Percentiles rank a stretch among this genome's conserved stretches.
These are phyloP conservation scores for Sciurus niger DNA, from an alignment of 2,113 vertebrate species.

Conservation along the genomic window DNA sequence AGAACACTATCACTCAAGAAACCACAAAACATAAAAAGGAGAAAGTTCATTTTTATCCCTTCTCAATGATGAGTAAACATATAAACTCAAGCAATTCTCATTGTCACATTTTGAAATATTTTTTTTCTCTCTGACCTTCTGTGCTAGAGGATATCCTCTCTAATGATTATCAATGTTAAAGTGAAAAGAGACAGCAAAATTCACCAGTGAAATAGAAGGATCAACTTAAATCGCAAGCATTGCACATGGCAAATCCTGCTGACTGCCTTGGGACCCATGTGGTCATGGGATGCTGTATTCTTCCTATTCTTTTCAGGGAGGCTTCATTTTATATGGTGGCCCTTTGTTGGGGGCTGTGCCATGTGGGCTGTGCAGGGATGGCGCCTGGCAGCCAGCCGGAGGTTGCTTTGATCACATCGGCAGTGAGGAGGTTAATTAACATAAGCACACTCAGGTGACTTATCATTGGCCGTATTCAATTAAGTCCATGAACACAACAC, in stretches of 20 bases:
- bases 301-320: not conserved
- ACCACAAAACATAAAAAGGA: conserved; percentile 53
- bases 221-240: not conserved
- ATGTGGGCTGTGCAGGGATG: too few relatives aligned
- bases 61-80: conserved; percentile 14
- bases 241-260: not conserved
- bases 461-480: too few relatives aligned
- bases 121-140: conserved; percentile 63
- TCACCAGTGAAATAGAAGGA: not conserved
- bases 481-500: too few relatives aligned
- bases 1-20: conserved; percentile 55
- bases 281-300: not conserved
- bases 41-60: conserved; percentile 62
- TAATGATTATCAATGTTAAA: conserved; percentile 7
- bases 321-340: not conserved
- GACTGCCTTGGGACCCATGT: not conserved
- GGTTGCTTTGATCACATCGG: too few relatives aligned
- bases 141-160: conserved; percentile 1
- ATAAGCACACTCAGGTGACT: too few relatives aligned
- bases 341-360: too few relatives aligned
- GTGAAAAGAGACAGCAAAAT: conserved; percentile 42
- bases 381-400: too few relatives aligned
- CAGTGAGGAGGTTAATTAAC: too few relatives aligned
- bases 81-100: conserved; percentile 40
- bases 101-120: conserved; percentile 43